These are phyloP conservation scores for Balanococcus diminutus DNA, from an alignment of 2,888 invertebrate genomes.

Conservation along the genomic window DNA sequence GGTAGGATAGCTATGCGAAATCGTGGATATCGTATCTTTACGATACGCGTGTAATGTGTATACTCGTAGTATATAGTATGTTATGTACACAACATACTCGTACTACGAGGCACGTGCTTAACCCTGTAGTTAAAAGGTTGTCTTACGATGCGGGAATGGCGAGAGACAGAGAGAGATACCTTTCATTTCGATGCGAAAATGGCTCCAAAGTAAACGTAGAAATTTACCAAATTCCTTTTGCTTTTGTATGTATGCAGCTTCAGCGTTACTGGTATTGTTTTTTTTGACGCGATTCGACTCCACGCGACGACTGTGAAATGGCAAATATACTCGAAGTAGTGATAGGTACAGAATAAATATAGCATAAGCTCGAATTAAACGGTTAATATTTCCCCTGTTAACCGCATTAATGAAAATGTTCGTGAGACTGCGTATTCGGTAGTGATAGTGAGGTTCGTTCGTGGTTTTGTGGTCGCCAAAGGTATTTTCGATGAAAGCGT, in stretches of 20 bases:
- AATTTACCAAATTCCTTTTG: neutral
- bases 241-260: no score
- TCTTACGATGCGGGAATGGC: neutral
- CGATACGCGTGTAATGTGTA: no score
- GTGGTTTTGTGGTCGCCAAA: neutral
- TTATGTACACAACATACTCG: neutral
- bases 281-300: neutral
- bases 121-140: neutral
- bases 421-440: neutral
- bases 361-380: neutral
- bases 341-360: neutral
- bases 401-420: neutral
- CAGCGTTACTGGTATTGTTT: neutral
- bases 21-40: no score
- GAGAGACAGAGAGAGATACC: no score
- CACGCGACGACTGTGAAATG: no score
- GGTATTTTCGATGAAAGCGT: neutral
- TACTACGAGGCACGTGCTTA: neutral
- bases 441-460: neutral
- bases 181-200: neutral
- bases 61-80: neutral
- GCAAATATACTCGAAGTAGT: neutral
- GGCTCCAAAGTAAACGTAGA: neutral
- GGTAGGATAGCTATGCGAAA: neutral
- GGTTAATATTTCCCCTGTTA: neutral